Conservation (phyloP, 2,113 vertebrate species). For the Quiscalus mexicanus region DNA sequence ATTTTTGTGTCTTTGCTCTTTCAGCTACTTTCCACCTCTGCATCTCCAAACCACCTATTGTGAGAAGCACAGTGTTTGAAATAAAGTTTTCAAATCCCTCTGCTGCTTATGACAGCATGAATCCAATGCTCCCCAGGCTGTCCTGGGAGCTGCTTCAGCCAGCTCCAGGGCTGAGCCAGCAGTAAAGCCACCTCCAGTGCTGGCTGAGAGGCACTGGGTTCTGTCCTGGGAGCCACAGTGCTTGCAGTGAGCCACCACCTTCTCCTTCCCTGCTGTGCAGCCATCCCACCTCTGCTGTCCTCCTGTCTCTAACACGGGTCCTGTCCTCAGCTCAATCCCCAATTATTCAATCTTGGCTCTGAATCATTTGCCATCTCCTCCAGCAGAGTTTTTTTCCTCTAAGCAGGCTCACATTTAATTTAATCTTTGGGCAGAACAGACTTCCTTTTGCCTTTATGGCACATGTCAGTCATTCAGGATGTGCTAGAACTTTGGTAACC, state of each 20-base stretch:
- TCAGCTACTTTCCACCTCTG: background rate
- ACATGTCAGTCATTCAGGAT: background rate
- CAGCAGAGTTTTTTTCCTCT: background rate
- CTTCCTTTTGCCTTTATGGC: background rate
- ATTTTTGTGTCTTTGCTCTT: background rate
- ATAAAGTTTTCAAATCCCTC: background rate
- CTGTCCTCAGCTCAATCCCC: background rate
- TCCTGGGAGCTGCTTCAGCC: background rate
- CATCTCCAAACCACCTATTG: background rate
- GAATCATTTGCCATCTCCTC: background rate
- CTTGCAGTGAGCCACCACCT: background rate
- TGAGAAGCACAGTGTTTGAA: background rate
- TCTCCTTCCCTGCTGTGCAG: rapidly evolving
- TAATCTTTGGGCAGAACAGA: background rate
- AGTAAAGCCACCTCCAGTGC: background rate
- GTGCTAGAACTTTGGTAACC: background rate
- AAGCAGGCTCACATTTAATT: background rate
- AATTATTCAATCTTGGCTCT: background rate
- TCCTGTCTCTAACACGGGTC: rapidly evolving
- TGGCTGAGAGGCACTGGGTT: too few species aligned
- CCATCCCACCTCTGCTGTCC: background rate
- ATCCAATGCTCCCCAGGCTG: background rate
- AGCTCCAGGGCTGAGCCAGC: background rate
- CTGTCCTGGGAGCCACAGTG: background rate
- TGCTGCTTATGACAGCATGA: background rate